Base-by-base conservation (phyloP, 2,888 invertebrate species). In the Charanyca ferruginea region DNA sequence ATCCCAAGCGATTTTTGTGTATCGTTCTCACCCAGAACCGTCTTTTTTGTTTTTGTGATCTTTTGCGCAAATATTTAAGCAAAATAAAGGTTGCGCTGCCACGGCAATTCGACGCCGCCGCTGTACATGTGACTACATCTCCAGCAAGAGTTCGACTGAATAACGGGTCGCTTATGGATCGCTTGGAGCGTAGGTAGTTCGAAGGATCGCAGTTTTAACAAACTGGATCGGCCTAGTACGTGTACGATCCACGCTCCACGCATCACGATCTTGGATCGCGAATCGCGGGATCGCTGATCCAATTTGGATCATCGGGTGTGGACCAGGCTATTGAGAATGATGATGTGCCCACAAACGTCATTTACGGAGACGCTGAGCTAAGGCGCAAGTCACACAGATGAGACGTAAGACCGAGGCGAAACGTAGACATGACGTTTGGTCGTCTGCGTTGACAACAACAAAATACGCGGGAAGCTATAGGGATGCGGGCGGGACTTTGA, bases 51-150 rank as follows among this genome's bases (percentile, higher is more conserved):
- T 72, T 72, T 61, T 57, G 59, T 63, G 38, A 64, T 70, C 58
- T 71, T 66, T 73, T 61, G 51, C 73, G 76, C 55, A 73, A 76
- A 23, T 38, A 65, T 72, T 64, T 65, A 72, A 77, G 72, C 55
- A 74, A 77, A 69, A 77, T 74, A 63, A 55, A 74, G 22, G 60
- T 78, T 78, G 58, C 72, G 77, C 75, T 70, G 75, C 75, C 13
- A 75, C 70, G 70, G 75, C 75, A 64, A 78, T n/a, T n/a, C n/a
- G 57, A 52, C 73, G 72, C 67, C 73, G 73, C 57, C 72, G 73
- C 35, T 79, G 76, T 60, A 76, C 79, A 72, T 76, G 76, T 79
- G 73, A 71, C 76, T 71, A 71, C 76, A 79, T 66, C n/a, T n/a
- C 72, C 32, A 45, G 35, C 65, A 66, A 74, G 66, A 74, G 64